These are phyloP conservation scores for Phymorhynchus buccinoides DNA, from an alignment of 1,140 invertebrate species.

Conservation along the genomic window DNA sequence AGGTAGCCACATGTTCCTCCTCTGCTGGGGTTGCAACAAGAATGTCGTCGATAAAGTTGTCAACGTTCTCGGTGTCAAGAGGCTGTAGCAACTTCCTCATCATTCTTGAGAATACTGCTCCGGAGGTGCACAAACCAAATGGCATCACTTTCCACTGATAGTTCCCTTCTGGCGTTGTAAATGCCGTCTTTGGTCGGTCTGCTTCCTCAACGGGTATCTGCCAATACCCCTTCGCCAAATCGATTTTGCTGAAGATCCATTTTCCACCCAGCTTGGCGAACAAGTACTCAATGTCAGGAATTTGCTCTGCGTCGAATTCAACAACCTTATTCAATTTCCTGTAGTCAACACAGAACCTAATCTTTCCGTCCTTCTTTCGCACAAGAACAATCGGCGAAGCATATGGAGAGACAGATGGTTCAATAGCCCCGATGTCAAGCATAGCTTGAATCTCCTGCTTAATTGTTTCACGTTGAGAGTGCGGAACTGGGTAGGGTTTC, in stretches of 20 bases:
- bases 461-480: slow-evolving; percentile 66
- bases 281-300: slow-evolving; percentile 56
- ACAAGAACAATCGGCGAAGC: slow-evolving; percentile 75
- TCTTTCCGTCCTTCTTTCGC: slow-evolving; percentile 72
- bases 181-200: slow-evolving; percentile 31
- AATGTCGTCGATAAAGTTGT: slow-evolving; percentile 25
- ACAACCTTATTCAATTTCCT: slow-evolving; percentile 55
- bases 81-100: slow-evolving; percentile 45
- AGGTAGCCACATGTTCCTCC: background rate
- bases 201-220: slow-evolving; percentile 38
- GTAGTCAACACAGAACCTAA: slow-evolving; percentile 76
- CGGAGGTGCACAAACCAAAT: slow-evolving; percentile 51
- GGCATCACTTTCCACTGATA: slow-evolving; percentile 48
- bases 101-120: slow-evolving; percentile 42
- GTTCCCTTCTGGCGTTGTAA: slow-evolving; percentile 39
- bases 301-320: slow-evolving; percentile 52
- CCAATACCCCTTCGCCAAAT: slow-evolving; percentile 51
- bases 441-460: slow-evolving; percentile 70
- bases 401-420: slow-evolving; percentile 71
- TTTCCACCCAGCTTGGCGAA: slow-evolving; percentile 33
- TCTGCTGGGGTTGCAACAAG: background rate
- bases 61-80: background rate
- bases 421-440: slow-evolving; percentile 66
- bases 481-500: slow-evolving; percentile 64
- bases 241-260: slow-evolving; percentile 31